phyloP scores from a whole-genome alignment of 2,888 invertebrate genomes.

The Eupelmus urozonus region DNA sequence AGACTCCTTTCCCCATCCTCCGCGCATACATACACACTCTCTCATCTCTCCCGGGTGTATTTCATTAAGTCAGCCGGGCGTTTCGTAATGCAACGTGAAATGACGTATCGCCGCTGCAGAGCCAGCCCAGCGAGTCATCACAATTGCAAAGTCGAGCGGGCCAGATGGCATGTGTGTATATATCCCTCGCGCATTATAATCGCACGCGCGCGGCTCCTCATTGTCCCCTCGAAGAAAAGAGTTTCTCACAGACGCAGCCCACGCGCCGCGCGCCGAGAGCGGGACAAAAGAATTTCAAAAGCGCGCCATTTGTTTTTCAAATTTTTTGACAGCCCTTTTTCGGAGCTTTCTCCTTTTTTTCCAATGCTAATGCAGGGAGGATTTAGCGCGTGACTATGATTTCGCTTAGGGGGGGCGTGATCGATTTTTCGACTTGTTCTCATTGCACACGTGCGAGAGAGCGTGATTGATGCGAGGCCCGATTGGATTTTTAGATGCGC shows the following conservation, averaged over 20 bases:
- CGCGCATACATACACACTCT: not conserved
- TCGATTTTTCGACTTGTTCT: constrained; percentile 1
- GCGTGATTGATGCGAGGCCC: not conserved
- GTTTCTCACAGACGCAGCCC: constrained; percentile 11
- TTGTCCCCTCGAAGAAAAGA: constrained; percentile 39
- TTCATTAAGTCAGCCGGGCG: constrained; percentile 26
- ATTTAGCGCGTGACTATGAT: constrained; percentile 38
- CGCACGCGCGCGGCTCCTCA: constrained; percentile 18
- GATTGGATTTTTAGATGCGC: no score
- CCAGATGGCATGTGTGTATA: constrained; percentile 30
- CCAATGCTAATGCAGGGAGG: not conserved
- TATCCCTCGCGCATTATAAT: constrained; percentile 29
- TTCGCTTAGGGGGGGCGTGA: constrained; percentile 13
- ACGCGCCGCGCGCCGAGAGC: not conserved
- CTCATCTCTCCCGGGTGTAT: not conserved
- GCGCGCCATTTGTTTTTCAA: constrained; percentile 42
- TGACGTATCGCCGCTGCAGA: constrained; percentile 33
- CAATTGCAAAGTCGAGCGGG: constrained; percentile 53
- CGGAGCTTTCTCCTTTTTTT: not conserved
- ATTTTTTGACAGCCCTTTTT: constrained; percentile 13
- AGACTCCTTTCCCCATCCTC: not conserved
- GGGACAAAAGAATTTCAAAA: constrained; percentile 46
- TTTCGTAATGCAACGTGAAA: constrained; percentile 48
- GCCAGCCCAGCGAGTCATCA: constrained; percentile 30
- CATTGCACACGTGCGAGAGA: no score